Conservation (phyloP, 2,113 vertebrate genomes). For the Xyrauchen texanus region DNA sequence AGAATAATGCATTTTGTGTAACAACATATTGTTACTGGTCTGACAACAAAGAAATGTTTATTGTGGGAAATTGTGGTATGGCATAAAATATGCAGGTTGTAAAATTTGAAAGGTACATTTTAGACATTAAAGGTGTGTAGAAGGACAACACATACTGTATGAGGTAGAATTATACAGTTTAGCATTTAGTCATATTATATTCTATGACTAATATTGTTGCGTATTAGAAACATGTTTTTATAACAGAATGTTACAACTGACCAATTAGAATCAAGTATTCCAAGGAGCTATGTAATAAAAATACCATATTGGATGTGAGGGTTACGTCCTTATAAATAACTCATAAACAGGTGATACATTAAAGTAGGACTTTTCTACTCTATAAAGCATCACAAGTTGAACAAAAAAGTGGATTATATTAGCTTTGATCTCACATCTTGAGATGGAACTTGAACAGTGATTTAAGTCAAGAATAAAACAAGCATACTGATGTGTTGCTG, state of each 20-base stretch:
- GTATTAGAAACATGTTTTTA: background rate
- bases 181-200: too few species aligned
- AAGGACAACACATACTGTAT: too few species aligned
- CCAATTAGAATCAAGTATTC: background rate
- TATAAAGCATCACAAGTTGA: background rate
- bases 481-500: background rate
- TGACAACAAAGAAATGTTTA: too few species aligned
- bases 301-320: background rate
- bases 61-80: too few species aligned
- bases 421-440: conserved; percentile 3
- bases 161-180: too few species aligned
- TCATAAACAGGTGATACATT: conserved; percentile 15
- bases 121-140: too few species aligned
- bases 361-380: background rate
- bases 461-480: background rate
- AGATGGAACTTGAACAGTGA: conserved; percentile 2
- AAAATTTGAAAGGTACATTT: too few species aligned
- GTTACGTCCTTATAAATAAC: conserved; percentile 26
- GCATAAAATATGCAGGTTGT: too few species aligned
- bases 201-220: too few species aligned
- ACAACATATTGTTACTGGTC: too few species aligned
- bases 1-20: too few species aligned
- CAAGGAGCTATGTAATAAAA: background rate
- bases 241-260: background rate
- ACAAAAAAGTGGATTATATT: conserved; percentile 9